Evolutionary conservation across 37 sponge, comb jelly and placozoan genomes (phyloP), one percentile per base, ranked within the genome.

Genomic region (Mnemiopsis leidyi): DNA sequence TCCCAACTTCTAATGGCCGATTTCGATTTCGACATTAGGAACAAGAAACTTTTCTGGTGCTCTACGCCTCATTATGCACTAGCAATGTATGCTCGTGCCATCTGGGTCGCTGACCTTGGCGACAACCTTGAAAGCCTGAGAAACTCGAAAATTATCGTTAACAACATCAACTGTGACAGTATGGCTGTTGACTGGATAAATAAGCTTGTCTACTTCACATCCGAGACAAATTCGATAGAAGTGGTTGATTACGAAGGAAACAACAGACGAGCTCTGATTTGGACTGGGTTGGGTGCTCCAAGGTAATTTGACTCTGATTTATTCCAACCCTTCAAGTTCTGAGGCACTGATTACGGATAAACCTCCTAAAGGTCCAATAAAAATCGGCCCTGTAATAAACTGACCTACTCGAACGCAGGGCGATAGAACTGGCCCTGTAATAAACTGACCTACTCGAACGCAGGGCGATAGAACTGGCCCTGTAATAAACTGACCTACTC

Each of bases 121-220:
- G 82, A 79, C 31, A 30, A 79, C 32, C 38, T 79, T 1, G 36
- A 28, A 7, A 35, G 16, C 29, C 34, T 79, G 36, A 25, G 2
- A 28, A 79, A 79, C 82, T 36, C 37, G 1, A 79, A 30, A 20
- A 33, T 79, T 9, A 79, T 79, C 36, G 36, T 79, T 16, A 35
- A 33, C 23, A 32, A 79, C 38, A 79, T 79, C 82, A 79, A 79
- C 82, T 79, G 82, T 31, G 82, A 79, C 36, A 35, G 82, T 21
- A 79, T 79, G 20, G 37, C 36, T 33, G 82, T 79, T 3, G 82
- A 79, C 36, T 79, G 82, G 82, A 33, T 79, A 33, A 79, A 79
- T 36, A 28, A 79, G 36, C 38, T 79, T 5, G 23, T 79, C 38
- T 79, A 36, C 82, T 33, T 79, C 38, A 79, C 82, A 2, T 79